Evolutionary conservation across 2,888 invertebrate species (phyloP), one percentile per base, ranked within the genome.

Genomic region (Eupelmus urozonus): DNA sequence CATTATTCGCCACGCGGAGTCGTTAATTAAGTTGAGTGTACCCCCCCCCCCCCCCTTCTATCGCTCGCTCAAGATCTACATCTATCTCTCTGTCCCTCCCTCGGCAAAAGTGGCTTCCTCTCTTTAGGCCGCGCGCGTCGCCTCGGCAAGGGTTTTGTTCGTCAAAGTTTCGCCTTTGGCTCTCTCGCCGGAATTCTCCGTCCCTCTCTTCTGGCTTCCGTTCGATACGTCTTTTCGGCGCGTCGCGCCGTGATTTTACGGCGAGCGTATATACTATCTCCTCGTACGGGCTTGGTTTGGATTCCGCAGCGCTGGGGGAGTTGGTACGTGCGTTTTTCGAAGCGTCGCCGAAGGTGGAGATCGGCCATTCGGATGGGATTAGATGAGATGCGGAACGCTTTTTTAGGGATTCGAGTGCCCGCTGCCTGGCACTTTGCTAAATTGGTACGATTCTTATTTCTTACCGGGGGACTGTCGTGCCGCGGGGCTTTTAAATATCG

Each of bases 11-110:
- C 42, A n/a, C n/a, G n/a, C 60, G 45, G 25, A 25, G 40, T 63
- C 72, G 72, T 73, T 73, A 73, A 73, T 73, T 73, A 73, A 73
- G 63, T 29, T 55, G 55, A 73, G 72, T 72, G 62, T 49, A 49
- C 40, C 20, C 34, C 40, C 27, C 16, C 9, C 53, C 20, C 49
- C 1, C 53, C 5, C 53, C 20, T 49, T 11, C 49, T 49, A 4
- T n/a, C 49, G 13, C n/a, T 11, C n/a, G n/a, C n/a, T n/a, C n/a
- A n/a, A n/a, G n/a, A n/a, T n/a, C 9, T 11, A 42, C 63, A 0
- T 29, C 45, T 63, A n/a, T 13, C 62, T 62, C 49, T 49, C 49
- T 49, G 2, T 49, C 49, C 13, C 49, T 53, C 53, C 18, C 49
- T 59, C 13, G 45, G 60, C 49, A 69, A 69, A 69, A 69, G 67